Conservation (phyloP, 2,888 invertebrate species). For the Uloborus plumipes region DNA sequence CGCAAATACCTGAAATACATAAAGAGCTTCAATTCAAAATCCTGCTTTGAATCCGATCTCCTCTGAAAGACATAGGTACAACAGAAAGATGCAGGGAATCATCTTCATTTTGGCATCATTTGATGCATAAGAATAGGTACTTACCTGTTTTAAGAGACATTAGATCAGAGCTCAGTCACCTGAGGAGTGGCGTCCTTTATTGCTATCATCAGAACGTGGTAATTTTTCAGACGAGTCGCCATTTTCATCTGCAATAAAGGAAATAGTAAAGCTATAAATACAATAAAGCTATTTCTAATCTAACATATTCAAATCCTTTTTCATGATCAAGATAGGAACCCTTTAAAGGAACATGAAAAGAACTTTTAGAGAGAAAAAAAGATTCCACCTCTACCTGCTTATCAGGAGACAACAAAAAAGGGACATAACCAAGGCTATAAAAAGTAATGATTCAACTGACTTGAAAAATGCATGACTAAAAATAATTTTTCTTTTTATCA, state of each 20-base stretch:
- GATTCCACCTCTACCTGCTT: too few species aligned
- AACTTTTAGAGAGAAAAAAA: too few species aligned
- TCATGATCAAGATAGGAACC: too few species aligned
- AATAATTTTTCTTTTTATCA: too few species aligned
- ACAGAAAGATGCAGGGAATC: slow-evolving; percentile 60
- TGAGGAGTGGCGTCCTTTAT: slow-evolving; percentile 53
- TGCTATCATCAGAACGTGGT: slow-evolving; percentile 34
- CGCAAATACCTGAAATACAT: slow-evolving; percentile 59
- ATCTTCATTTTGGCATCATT: slow-evolving; percentile 53
- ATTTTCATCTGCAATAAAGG: slow-evolving; percentile 44
- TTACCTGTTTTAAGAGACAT: slow-evolving; percentile 50
- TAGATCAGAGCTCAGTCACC: slow-evolving; percentile 64
- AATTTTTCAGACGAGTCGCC: slow-evolving; percentile 43
- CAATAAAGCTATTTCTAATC: too few species aligned
- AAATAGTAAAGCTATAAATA: not conserved
- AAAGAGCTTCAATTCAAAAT: slow-evolving; percentile 40
- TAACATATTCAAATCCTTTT: too few species aligned
- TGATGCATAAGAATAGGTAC: slow-evolving; percentile 26
- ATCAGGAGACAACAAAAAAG: too few species aligned
- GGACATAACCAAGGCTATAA: too few species aligned
- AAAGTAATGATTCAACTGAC: too few species aligned
- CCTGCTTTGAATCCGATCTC: slow-evolving; percentile 52
- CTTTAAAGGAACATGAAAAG: too few species aligned
- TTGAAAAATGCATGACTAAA: too few species aligned
- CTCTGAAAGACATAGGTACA: slow-evolving; percentile 56